A percentile compares a stretch with the other conserved stretches of the same genome.
Evolutionary conservation across 2,797 vertebrate species (phyloP).

Genomic region (Pantherophis alleghaniensis): DNA sequence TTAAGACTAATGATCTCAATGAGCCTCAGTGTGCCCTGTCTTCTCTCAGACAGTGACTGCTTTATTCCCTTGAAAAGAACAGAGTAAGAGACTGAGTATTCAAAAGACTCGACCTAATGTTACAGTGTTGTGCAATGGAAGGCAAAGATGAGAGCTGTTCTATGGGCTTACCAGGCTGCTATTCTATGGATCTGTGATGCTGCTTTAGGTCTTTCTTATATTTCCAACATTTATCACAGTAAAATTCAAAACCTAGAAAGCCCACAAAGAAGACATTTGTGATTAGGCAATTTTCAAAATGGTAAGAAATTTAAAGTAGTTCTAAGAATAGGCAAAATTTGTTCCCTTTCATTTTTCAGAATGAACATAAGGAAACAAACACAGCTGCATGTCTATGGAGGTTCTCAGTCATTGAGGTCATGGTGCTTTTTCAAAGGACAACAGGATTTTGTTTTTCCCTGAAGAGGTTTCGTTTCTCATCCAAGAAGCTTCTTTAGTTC

Average conservation of each 20-base stretch:
- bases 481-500: not conserved
- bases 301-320: not conserved
- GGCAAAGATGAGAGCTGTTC: slow-evolving; percentile 33
- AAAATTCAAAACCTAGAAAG: not conserved
- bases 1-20: not conserved
- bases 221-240: not conserved
- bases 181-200: not conserved
- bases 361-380: not conserved
- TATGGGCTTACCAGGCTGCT: not conserved
- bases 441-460: not conserved
- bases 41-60: not conserved
- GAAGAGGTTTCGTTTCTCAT: not conserved
- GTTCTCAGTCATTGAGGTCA: not conserved
- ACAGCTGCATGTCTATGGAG: not conserved
- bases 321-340: not conserved
- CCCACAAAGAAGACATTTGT: not conserved
- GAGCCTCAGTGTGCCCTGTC: not conserved
- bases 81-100: slow-evolving; percentile 15
- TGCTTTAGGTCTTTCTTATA: not conserved
- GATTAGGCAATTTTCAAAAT: not conserved
- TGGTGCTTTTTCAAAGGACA: not conserved
- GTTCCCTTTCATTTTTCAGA: not conserved
- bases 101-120: not conserved
- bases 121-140: slow-evolving; percentile 12
- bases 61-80: not conserved